Percentiles rank a stretch among this genome's conserved stretches.
Evolutionary conservation across 2,888 invertebrate species (phyloP).

Genomic region (Myathropa florea): DNA sequence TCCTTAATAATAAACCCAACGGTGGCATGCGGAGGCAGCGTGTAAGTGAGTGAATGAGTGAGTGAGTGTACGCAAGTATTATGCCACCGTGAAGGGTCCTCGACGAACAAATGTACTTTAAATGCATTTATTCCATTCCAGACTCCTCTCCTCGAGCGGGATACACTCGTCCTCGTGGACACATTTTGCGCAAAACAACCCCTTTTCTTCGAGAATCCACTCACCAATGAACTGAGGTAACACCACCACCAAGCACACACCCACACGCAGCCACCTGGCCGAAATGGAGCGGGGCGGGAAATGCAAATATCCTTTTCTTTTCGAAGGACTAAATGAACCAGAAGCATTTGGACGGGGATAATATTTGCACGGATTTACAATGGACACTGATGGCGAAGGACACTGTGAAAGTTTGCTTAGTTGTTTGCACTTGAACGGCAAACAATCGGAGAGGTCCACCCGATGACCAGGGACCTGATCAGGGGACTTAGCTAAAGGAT

Average conservation of each 20-base stretch:
- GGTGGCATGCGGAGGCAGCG: conserved; percentile 27
- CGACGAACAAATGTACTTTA: conserved; percentile 70
- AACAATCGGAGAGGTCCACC: conserved; percentile 19
- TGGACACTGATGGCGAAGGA: conserved; percentile 24
- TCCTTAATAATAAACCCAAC: conserved; percentile 68
- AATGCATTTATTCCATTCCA: conserved; percentile 71
- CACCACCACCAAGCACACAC: conserved; percentile 55
- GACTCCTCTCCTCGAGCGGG: conserved; percentile 44
- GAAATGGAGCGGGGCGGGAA: conserved; percentile 39
- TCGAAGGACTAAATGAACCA: conserved; percentile 62
- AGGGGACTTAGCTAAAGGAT: neutral
- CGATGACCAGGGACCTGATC: conserved; percentile 10
- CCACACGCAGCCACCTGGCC: conserved; percentile 34
- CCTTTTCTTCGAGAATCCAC: conserved; percentile 57
- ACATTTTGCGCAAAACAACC: conserved; percentile 66
- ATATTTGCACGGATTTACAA: conserved; percentile 51
- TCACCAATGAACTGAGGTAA: conserved; percentile 42
- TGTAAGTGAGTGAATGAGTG: conserved; percentile 60
- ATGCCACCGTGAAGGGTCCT: conserved; percentile 63
- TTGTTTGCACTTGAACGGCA: conserved; percentile 47
- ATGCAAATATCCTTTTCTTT: conserved; percentile 68
- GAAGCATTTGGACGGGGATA: conserved; percentile 50
- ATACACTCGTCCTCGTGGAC: conserved; percentile 67
- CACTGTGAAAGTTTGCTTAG: conserved; percentile 26
- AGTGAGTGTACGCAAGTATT: conserved; percentile 65